A percentile compares a stretch with the other conserved stretches of the same genome.
Evolutionary conservation across 2,888 invertebrate species (phyloP).

Genomic region (Odontomyia ornata): DNA sequence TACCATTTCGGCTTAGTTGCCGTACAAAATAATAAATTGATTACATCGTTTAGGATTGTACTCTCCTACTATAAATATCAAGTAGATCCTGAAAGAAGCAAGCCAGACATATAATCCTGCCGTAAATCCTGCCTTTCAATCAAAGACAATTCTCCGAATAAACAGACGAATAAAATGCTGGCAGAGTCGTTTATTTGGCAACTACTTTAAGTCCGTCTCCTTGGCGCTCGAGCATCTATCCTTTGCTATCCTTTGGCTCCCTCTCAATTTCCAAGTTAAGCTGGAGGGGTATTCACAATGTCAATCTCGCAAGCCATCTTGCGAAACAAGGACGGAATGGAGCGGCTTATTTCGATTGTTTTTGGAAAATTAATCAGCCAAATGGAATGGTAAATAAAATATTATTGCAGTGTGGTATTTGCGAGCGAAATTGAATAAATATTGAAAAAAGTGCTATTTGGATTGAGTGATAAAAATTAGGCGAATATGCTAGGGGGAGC

Average conservation of each 20-base stretch:
- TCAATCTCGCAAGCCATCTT: background rate
- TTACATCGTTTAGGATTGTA: slow-evolving; percentile 43
- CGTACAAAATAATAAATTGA: slow-evolving; percentile 37
- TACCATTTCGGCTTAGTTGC: background rate
- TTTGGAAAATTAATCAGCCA: slow-evolving; percentile 36
- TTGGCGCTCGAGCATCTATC: background rate
- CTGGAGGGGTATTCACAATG: background rate
- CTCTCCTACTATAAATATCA: slow-evolving; percentile 33
- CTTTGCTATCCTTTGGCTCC: background rate
- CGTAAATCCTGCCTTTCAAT: slow-evolving; percentile 42
- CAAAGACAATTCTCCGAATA: slow-evolving; percentile 40
- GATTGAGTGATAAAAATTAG: no score
- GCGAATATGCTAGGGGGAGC: no score
- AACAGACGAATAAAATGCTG: slow-evolving; percentile 33
- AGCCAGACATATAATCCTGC: slow-evolving; percentile 35
- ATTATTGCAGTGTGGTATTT: slow-evolving; percentile 18
- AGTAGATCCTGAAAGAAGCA: slow-evolving; percentile 14
- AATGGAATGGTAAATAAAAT: slow-evolving; percentile 30
- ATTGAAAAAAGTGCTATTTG: background rate
- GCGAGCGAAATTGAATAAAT: background rate
- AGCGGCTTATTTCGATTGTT: slow-evolving; percentile 33
- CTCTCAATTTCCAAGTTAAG: background rate
- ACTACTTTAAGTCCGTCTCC: slow-evolving; percentile 24
- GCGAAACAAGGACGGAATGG: background rate
- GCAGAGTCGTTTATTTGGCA: slow-evolving; percentile 38